Conservation (phyloP, 2,113 vertebrate species). For the Leptosomus discolor region DNA sequence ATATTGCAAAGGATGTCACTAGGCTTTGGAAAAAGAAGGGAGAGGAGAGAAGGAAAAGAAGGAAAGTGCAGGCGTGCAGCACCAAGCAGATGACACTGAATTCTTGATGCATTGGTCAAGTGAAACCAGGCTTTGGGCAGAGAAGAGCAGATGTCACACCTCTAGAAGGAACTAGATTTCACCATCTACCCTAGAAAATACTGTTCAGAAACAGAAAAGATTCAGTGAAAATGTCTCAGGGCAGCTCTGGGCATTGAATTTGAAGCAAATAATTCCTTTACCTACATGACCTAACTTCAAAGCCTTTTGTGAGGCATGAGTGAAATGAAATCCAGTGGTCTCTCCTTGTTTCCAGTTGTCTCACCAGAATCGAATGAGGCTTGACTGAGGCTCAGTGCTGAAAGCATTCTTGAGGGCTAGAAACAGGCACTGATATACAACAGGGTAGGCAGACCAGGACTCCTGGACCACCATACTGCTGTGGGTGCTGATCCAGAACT, state of each 20-base stretch:
- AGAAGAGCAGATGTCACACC: neutral
- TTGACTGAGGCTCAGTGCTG: neutral
- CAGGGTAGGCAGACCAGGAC: neutral
- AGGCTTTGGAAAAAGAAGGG: neutral
- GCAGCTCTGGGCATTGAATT: neutral
- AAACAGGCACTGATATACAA: neutral
- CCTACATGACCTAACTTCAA: neutral
- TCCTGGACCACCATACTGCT: neutral
- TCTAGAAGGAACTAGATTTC: neutral
- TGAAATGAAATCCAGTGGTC: neutral
- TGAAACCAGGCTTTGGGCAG: neutral
- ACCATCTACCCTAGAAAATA: neutral
- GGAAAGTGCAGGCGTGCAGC: neutral
- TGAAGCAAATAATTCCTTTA: neutral
- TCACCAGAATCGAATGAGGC: neutral
- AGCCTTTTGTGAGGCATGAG: neutral
- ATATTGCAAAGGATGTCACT: conserved; percentile 36
- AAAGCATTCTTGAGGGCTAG: neutral
- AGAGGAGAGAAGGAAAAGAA: neutral
- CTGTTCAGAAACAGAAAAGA: neutral
- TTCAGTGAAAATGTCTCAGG: neutral
- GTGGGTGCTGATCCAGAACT: neutral
- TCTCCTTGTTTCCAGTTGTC: neutral
- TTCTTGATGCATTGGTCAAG: neutral
- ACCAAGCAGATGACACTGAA: neutral